Conservation (phyloP, 2,888 invertebrate genomes). For the Nysson spinosus region DNA sequence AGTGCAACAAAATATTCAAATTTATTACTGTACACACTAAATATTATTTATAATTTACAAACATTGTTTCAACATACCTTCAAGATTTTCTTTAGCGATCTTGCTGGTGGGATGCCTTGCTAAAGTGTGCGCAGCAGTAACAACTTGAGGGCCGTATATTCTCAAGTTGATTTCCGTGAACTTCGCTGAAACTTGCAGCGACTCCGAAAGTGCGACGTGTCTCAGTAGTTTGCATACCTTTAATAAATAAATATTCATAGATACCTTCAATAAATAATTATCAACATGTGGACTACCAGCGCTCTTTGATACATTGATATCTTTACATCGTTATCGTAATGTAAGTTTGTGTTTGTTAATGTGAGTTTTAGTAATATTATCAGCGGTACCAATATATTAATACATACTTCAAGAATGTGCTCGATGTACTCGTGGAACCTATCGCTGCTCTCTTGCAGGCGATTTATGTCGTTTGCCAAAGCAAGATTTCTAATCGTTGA, state of each 20-base stretch:
- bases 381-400: too few species aligned
- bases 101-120: slow-evolving; percentile 95
- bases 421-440: slow-evolving; percentile 98
- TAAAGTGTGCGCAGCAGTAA: slow-evolving; percentile 95
- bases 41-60: not conserved
- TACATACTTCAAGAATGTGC: slow-evolving; percentile 97
- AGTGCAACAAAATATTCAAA: too few species aligned
- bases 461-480: slow-evolving; percentile 89
- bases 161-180: slow-evolving; percentile 97
- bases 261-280: not conserved
- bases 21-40: too few species aligned
- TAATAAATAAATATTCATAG: too few species aligned
- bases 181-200: slow-evolving; percentile 96
- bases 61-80: slow-evolving; percentile 78
- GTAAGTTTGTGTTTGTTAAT: too few species aligned
- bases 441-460: slow-evolving; percentile 95
- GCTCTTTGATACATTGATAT: too few species aligned
- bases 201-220: slow-evolving; percentile 96
- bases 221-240: slow-evolving; percentile 97
- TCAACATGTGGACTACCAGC: too few species aligned
- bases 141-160: slow-evolving; percentile 96
- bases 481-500: slow-evolving; percentile 85
- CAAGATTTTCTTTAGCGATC: slow-evolving; percentile 97
- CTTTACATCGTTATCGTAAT: too few species aligned
- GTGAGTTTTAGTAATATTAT: too few species aligned